phyloP scores from a whole-genome alignment of 2,113 vertebrate genomes.

The Mastomys natalensis region DNA sequence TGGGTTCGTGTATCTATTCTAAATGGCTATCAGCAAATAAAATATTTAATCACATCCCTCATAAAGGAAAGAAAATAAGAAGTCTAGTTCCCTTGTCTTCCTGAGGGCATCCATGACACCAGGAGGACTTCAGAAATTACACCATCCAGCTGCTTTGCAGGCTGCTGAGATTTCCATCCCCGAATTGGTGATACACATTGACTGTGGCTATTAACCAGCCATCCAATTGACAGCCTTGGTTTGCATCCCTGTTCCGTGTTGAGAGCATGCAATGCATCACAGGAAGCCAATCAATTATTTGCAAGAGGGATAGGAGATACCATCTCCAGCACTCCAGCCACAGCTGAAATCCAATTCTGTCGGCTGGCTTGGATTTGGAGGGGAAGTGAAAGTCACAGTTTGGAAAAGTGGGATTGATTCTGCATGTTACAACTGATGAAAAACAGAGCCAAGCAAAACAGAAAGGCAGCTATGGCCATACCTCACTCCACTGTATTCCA shows the following conservation, averaged over 20 bases:
- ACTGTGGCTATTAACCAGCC: slow-evolving; percentile 51
- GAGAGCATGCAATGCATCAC: slow-evolving; percentile 30
- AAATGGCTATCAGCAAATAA: not conserved
- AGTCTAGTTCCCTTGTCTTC: not conserved
- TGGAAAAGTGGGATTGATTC: slow-evolving; percentile 56
- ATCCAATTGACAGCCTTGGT: not conserved
- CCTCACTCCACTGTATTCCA: not conserved
- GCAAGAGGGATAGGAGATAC: slow-evolving; percentile 19
- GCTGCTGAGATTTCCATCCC: not conserved
- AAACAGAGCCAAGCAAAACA: not conserved
- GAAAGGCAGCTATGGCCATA: not conserved
- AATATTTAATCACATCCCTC: not conserved
- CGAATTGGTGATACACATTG: not conserved
- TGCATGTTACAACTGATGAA: not conserved
- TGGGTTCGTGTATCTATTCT: not conserved
- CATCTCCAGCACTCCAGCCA: slow-evolving; percentile 38
- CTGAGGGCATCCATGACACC: not conserved
- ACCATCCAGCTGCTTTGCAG: not conserved
- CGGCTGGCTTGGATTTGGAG: slow-evolving; percentile 58
- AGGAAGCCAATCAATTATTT: slow-evolving; percentile 70
- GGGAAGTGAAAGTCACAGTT: slow-evolving; percentile 73
- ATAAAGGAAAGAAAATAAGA: slow-evolving; percentile 7
- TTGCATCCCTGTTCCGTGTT: slow-evolving; percentile 33
- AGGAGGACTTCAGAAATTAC: not conserved
- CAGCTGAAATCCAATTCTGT: slow-evolving; percentile 66